Percentiles rank a stretch among this genome's conserved stretches.
Conservation (phyloP, 2,113 vertebrate species). For the Delphinus delphis region DNA sequence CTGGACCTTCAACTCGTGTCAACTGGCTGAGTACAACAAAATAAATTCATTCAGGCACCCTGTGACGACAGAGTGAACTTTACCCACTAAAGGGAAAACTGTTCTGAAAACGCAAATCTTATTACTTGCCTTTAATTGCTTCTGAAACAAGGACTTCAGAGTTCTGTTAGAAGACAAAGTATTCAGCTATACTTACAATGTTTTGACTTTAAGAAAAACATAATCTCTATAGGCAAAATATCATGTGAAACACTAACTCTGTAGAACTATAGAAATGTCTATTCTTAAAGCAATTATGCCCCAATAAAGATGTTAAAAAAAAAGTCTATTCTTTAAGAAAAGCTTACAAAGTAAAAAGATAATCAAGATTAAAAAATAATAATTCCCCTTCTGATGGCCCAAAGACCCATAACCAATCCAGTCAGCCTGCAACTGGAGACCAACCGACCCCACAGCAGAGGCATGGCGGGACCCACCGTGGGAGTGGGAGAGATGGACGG, state of each 20-base stretch:
- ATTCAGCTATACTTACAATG: background rate
- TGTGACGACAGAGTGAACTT: background rate
- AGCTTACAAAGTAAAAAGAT: background rate
- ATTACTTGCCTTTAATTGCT: background rate
- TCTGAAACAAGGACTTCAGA: slow-evolving; percentile 23
- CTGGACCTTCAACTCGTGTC: background rate
- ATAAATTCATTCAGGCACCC: background rate
- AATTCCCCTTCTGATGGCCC: background rate
- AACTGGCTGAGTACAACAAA: background rate
- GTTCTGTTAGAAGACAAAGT: slow-evolving; percentile 15
- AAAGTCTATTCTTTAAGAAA: background rate
- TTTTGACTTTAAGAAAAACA: background rate
- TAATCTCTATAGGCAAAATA: background rate
- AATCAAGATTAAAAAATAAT: background rate
- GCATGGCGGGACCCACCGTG: accelerated
- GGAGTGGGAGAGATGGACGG: accelerated
- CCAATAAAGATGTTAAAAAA: too few relatives aligned
- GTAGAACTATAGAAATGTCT: background rate
- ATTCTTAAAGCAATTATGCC: background rate
- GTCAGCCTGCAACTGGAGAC: background rate
- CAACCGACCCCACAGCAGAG: accelerated
- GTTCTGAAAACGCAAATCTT: background rate
- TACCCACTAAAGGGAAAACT: background rate
- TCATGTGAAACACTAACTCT: background rate
- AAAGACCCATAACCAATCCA: background rate